Evolutionary conservation across 2,113 vertebrate species (phyloP).

Genomic region (Gobius niger): DNA sequence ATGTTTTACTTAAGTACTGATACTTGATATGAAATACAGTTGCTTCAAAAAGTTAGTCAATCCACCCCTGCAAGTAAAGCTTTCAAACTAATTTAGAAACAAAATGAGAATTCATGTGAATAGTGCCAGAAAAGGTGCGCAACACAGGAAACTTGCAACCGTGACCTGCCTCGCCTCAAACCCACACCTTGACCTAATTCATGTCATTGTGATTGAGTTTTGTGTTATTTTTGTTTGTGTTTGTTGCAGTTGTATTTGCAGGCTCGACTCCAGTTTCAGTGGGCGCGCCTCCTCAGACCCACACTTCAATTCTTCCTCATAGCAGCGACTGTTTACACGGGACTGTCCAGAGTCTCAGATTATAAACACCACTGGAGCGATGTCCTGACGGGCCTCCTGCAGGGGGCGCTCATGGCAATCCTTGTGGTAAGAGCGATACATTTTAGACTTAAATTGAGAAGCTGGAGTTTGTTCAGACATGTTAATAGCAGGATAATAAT

Average conservation of each 20-base stretch:
- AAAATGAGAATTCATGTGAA: too few relatives aligned
- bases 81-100: too few relatives aligned
- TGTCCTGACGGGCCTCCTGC: slow-evolving; percentile 88
- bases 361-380: slow-evolving; percentile 99
- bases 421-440: slow-evolving; percentile 83
- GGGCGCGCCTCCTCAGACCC: slow-evolving; percentile 91
- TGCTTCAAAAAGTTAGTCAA: too few relatives aligned
- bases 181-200: background rate
- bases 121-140: too few relatives aligned
- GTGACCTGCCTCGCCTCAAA: too few relatives aligned
- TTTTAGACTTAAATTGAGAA: background rate
- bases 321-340: slow-evolving; percentile 86
- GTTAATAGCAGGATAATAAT: too few relatives aligned
- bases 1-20: too few relatives aligned
- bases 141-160: too few relatives aligned
- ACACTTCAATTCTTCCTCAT: slow-evolving; percentile 92
- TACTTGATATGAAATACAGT: too few relatives aligned
- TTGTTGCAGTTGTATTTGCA: slow-evolving; percentile 89
- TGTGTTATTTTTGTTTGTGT: background rate
- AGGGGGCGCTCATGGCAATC: slow-evolving; percentile 88
- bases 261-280: slow-evolving; percentile 87
- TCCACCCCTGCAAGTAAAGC: too few relatives aligned
- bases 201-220: background rate
- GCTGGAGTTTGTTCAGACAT: background rate
- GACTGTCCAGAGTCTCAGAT: slow-evolving; percentile 93